Evolutionary conservation across 1,140 invertebrate genomes (phyloP), one percentile per base, ranked within the genome.

Genomic region (Neelides sp.): DNA sequence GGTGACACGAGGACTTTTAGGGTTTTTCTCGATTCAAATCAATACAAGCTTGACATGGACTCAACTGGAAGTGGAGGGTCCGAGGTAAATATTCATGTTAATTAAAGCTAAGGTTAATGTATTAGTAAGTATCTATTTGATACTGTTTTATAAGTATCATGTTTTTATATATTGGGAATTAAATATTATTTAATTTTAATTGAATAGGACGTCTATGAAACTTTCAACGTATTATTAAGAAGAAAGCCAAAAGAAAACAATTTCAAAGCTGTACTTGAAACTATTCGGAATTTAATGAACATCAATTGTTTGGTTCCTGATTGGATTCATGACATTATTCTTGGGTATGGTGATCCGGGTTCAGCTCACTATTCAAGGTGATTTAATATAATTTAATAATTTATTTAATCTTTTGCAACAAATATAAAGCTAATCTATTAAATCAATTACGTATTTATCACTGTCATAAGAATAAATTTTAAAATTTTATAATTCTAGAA

Each of bases 181-280:
- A 22, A 12, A 26, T 24, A 44, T 23, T 44, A 42, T 7, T 42
- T 19, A 23, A 24, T 22, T 26, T 49, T 41, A 20, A 1, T 43
- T 43, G 60, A 64, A 37, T 61, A 86, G 73, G 86, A 91, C 70
- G 83, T 96, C 8, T 97, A 98, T 67, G 87, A 92, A 65, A 83
- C 82, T n/a, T 98, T 99, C 66, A 99, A 98, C 66, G 82, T 99
- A 24, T 77, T 99, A 40, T 87, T 99, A 77, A 75, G 96, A 41
- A 75, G 96, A 23, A 97, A 97, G 69, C 94, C 96, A 0, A 98
- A 99, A 66, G 92, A 98, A 67, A 99, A 99, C 65, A 99, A 99
- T 69, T 99, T 99, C 66, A 92, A 99, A 71, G 95, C 95, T 1
- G 96, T 99, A 7, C 67, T 99, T 53, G 92, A 98, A 69, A 99